These are phyloP conservation scores for Imbricaverruca yamaguchii DNA, from an alignment of 2,888 invertebrate genomes.

Conservation along the genomic window DNA sequence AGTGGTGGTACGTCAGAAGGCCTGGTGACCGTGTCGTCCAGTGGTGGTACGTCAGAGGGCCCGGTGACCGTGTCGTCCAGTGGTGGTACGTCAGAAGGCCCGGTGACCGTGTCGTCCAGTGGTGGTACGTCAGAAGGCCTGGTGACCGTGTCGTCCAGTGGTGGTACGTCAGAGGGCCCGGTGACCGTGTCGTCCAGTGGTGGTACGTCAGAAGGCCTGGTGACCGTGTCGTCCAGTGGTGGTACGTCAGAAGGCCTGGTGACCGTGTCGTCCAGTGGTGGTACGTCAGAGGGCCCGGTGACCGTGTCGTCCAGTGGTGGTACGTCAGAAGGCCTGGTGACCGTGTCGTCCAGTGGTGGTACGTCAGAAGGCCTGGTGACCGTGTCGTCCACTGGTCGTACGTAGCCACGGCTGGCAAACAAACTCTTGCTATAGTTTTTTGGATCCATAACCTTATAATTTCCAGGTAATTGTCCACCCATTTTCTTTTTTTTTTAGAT, in stretches of 20 bases:
- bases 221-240: slow-evolving; percentile 75
- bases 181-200: slow-evolving; percentile 72
- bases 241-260: slow-evolving; percentile 73
- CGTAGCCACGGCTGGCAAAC: no score
- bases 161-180: slow-evolving; percentile 77
- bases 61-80: slow-evolving; percentile 73
- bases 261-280: slow-evolving; percentile 71
- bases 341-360: slow-evolving; percentile 75
- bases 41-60: slow-evolving; percentile 75
- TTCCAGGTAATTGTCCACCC: no score
- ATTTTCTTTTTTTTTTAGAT: no score
- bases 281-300: slow-evolving; percentile 74
- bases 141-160: slow-evolving; percentile 69
- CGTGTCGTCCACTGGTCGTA: slow-evolving; percentile 67
- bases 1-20: slow-evolving; percentile 78
- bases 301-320: slow-evolving; percentile 75
- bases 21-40: slow-evolving; percentile 70
- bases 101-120: slow-evolving; percentile 70
- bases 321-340: slow-evolving; percentile 72
- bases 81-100: slow-evolving; percentile 75
- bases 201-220: slow-evolving; percentile 76
- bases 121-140: slow-evolving; percentile 78
- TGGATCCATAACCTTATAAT: no score
- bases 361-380: slow-evolving; percentile 73
- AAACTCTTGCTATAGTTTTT: no score